phyloP scores from a whole-genome alignment of 2,113 vertebrate species.

The Ovibos moschatus region DNA sequence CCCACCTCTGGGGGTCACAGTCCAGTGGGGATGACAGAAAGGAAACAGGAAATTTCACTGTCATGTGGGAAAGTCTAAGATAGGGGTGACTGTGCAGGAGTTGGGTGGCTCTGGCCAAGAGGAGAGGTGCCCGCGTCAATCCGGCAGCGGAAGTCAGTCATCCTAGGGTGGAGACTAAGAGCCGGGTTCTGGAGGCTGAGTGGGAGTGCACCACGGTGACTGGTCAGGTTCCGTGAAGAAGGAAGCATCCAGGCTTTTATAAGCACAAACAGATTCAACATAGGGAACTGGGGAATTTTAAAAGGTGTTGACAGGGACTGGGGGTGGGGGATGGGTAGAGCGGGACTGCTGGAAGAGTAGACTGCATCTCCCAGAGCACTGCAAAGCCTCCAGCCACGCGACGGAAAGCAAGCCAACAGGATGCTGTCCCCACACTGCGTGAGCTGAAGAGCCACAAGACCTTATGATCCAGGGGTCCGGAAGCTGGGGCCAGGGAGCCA shows the following conservation, averaged over 20 bases:
- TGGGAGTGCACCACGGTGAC: background rate
- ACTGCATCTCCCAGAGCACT: background rate
- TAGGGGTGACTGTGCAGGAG: background rate
- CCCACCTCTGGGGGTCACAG: background rate
- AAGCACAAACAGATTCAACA: background rate
- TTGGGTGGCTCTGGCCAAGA: background rate
- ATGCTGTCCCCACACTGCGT: fast-evolving
- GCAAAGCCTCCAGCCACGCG: no score
- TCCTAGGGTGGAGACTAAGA: background rate
- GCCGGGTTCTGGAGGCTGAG: background rate
- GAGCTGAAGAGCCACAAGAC: background rate
- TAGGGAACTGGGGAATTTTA: background rate
- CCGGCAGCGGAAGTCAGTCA: background rate
- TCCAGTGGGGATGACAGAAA: background rate
- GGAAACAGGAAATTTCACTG: background rate
- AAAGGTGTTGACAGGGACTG: background rate
- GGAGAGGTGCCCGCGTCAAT: background rate
- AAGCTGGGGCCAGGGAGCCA: background rate
- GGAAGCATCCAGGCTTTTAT: background rate
- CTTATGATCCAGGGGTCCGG: background rate
- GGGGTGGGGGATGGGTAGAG: background rate
- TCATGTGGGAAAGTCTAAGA: background rate
- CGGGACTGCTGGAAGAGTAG: background rate
- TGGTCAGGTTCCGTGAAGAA: background rate
- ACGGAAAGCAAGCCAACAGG: background rate